Conservation (phyloP, 37 sponge, comb jelly and placozoan species). For the Theonella swinhoei region DNA sequence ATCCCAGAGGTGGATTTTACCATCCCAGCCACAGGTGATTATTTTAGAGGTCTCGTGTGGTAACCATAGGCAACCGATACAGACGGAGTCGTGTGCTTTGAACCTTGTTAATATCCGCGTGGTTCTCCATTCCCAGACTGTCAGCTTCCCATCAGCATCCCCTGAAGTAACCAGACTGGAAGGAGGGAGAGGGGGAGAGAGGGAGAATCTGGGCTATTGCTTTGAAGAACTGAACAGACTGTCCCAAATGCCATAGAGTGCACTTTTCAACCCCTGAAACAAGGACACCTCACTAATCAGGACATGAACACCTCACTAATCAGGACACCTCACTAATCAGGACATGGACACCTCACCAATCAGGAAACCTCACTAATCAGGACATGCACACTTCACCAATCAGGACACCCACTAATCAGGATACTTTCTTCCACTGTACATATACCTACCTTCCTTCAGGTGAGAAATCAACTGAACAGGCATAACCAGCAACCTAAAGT, state of each 20-base stretch:
- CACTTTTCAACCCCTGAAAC: no score
- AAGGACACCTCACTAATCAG: no score
- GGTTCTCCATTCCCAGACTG: slow-evolving; percentile 98
- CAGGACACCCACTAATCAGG: no score
- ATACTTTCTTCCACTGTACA: no score
- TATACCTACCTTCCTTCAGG: slow-evolving; percentile 86
- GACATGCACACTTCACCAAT: no score
- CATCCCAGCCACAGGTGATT: slow-evolving; percentile 98
- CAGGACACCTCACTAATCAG: no score
- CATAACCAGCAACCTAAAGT: slow-evolving; percentile 95
- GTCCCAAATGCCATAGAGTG: no score
- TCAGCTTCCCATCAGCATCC: slow-evolving; percentile 91
- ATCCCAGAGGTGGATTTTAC: slow-evolving; percentile 96
- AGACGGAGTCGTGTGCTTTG: slow-evolving; percentile 95
- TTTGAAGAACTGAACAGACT: background rate
- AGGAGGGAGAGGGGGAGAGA: background rate
- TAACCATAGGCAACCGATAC: slow-evolving; percentile 93
- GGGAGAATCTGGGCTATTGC: background rate
- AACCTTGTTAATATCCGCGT: slow-evolving; percentile 86
- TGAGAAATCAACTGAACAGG: slow-evolving; percentile 96
- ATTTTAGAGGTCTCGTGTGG: slow-evolving; percentile 99
- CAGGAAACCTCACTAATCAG: no score
- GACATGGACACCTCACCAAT: no score
- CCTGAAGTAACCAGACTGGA: slow-evolving; percentile 85
- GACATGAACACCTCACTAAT: no score